phyloP scores from a whole-genome alignment of 1,140 invertebrate species.

The Aphis craccivora region DNA sequence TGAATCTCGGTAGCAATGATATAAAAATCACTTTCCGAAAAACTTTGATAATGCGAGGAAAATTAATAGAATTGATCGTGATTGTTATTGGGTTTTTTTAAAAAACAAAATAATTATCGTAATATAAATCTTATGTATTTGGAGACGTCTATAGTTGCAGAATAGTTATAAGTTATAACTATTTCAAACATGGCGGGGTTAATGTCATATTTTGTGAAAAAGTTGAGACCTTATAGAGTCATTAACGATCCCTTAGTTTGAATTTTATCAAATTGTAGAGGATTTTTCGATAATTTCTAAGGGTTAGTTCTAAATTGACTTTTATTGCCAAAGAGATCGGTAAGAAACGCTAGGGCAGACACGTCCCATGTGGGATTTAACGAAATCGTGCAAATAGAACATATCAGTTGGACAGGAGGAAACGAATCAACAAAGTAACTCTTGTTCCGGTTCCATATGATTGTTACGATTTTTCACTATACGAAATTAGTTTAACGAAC shows the following conservation, averaged over 20 bases:
- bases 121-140: not conserved
- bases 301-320: conserved; percentile 44
- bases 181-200: not conserved
- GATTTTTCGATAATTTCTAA: conserved; percentile 31
- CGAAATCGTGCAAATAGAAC: conserved; percentile 54
- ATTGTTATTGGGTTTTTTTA: not conserved
- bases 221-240: not conserved
- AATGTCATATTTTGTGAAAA: conserved; percentile 6
- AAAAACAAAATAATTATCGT: not conserved
- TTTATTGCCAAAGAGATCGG: conserved; percentile 35
- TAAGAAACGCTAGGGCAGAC: not conserved
- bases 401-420: conserved; percentile 5
- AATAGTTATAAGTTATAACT: not conserved
- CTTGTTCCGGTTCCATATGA: no score
- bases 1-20: not conserved
- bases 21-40: not conserved
- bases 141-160: not conserved
- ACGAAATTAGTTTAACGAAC: conserved; percentile 40
- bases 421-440: conserved; percentile 55
- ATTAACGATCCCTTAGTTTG: conserved; percentile 18
- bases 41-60: not conserved
- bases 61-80: not conserved
- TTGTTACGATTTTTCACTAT: conserved; percentile 6
- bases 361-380: conserved; percentile 51
- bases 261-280: conserved; percentile 17